Evolutionary conservation across 1,140 invertebrate genomes (phyloP).

Genomic region (Macrocentrus cingulum): DNA sequence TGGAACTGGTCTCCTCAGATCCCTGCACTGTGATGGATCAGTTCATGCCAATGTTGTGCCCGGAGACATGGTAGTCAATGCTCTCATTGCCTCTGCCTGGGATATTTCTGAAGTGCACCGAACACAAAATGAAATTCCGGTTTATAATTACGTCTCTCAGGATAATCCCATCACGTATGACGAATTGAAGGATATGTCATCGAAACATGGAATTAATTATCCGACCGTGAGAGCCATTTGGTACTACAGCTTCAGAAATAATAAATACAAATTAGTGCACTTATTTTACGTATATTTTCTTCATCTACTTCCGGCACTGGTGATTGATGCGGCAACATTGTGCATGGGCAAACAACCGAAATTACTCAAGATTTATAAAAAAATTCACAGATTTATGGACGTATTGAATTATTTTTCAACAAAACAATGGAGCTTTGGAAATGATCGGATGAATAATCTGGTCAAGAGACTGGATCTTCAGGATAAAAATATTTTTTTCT

Average conservation of each 20-base stretch:
- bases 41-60: constrained; percentile 79
- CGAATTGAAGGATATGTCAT: constrained; percentile 48
- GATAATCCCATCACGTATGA: constrained; percentile 56
- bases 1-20: constrained; percentile 75
- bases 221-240: constrained; percentile 57
- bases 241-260: constrained; percentile 63
- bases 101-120: constrained; percentile 60
- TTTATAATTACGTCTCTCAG: constrained; percentile 56
- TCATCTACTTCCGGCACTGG: constrained; percentile 68
- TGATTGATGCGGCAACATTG: constrained; percentile 65
- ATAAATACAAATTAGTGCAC: constrained; percentile 56
- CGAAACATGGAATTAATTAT: constrained; percentile 48
- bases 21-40: constrained; percentile 64
- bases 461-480: constrained; percentile 62
- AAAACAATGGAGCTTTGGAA: constrained; percentile 70
- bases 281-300: constrained; percentile 58
- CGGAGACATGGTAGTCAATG: constrained; percentile 79
- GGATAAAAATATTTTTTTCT: constrained; percentile 70
- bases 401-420: constrained; percentile 75
- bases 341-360: constrained; percentile 64
- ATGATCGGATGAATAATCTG: constrained; percentile 64
- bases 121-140: constrained; percentile 41
- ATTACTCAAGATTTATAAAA: constrained; percentile 69
- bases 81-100: constrained; percentile 76
- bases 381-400: constrained; percentile 68